phyloP scores from a whole-genome alignment of 2,797 vertebrate species.

The Microctenopoma steveboyesi region DNA sequence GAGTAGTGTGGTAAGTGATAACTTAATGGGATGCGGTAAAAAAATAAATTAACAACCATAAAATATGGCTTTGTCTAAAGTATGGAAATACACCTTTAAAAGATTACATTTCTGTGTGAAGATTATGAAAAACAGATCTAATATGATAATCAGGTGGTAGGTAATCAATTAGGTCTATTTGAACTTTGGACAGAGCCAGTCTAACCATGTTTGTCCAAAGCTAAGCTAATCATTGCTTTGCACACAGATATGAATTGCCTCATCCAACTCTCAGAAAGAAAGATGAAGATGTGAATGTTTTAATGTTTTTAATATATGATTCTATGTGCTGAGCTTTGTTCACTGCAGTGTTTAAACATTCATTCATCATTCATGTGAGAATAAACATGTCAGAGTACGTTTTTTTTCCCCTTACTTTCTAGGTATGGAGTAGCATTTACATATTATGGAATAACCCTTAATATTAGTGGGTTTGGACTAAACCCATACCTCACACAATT shows the following conservation, averaged over 20 bases:
- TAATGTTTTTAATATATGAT: too few species aligned
- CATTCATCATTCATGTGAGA: background rate
- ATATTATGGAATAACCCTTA: slow-evolving; percentile 90
- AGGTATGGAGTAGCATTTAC: slow-evolving; percentile 92
- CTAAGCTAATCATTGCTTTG: background rate
- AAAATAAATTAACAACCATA: background rate
- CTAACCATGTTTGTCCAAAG: background rate
- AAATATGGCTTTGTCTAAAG: background rate
- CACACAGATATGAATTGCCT: background rate
- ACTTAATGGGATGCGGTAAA: background rate
- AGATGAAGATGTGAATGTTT: background rate
- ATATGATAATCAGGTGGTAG: background rate
- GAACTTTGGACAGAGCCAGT: background rate
- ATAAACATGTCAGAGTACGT: too few species aligned
- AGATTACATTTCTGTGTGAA: background rate
- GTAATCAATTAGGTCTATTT: background rate
- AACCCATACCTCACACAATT: slow-evolving; percentile 88
- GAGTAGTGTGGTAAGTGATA: slow-evolving; percentile 83
- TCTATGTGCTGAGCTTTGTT: too few species aligned
- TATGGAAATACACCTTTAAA: background rate
- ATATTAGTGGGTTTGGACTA: slow-evolving; percentile 87
- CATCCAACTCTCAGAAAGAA: background rate
- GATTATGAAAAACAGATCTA: background rate
- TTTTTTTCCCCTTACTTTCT: slow-evolving; percentile 14
- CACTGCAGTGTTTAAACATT: background rate